These are phyloP conservation scores for Erebia palarica DNA, from an alignment of 2,888 invertebrate species.

Conservation along the genomic window DNA sequence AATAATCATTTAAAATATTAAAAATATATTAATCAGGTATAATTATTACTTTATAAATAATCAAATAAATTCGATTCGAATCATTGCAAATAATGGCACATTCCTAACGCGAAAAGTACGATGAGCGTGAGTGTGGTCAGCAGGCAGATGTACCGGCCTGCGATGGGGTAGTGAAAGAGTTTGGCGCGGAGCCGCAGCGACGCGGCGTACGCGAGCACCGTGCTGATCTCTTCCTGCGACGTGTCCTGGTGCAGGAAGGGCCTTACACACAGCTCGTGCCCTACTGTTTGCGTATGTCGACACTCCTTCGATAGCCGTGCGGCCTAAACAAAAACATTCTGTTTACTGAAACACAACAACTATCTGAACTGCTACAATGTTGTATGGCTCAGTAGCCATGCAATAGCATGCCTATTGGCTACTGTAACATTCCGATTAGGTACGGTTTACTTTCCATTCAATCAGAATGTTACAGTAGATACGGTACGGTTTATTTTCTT, in stretches of 20 bases:
- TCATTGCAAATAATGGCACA: constrained; percentile 85
- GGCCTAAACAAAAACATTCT: constrained; percentile 78
- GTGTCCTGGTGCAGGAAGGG: constrained; percentile 92
- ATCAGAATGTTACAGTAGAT: too few relatives aligned
- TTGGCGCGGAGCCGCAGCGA: constrained; percentile 88
- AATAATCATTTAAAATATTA: background rate
- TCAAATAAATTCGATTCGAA: constrained; percentile 23
- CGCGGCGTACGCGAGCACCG: constrained; percentile 89
- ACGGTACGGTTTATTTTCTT: too few relatives aligned
- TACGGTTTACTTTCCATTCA: too few relatives aligned
- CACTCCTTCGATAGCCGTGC: constrained; percentile 89
- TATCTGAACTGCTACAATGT: too few relatives aligned
- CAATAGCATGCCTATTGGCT: too few relatives aligned
- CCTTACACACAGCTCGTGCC: constrained; percentile 89
- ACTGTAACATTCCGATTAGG: too few relatives aligned
- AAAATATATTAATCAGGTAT: background rate
- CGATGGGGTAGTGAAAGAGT: constrained; percentile 88
- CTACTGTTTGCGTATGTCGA: constrained; percentile 86
- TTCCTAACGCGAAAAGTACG: constrained; percentile 86
- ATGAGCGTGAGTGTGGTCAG: constrained; percentile 83
- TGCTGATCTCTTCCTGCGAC: constrained; percentile 87
- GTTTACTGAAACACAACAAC: too few relatives aligned
- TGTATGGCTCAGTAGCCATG: too few relatives aligned
- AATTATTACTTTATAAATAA: background rate
- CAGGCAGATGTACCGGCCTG: constrained; percentile 86